Base-by-base conservation (phyloP, 2,888 invertebrate species). In the Uropetala carovei region DNA sequence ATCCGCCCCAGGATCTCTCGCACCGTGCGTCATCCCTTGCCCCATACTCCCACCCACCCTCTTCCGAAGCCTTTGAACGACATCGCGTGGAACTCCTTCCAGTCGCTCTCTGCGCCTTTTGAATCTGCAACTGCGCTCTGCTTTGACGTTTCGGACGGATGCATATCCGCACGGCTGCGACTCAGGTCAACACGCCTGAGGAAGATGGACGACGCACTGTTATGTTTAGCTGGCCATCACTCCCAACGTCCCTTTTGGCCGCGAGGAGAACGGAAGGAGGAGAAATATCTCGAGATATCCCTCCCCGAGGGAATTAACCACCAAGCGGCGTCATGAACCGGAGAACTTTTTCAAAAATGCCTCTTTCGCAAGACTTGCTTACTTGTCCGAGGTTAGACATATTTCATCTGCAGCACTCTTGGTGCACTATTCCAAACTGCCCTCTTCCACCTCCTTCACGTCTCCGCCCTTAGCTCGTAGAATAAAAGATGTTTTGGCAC, bases 401-500 rank as follows among this genome's bases (percentile, higher is more conserved):
- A n/a, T 83, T 57, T 83, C 83, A 83, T 83, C 30, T 56, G 83
- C 83, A n/a, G 18, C 83, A 83, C 56, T 43, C 16, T 82, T 43
- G 43, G 43, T 43, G 43, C 43, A 43, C 43, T 5, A 43, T 43
- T 43, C 43, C 43, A 43, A 43, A 43, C 22, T 22, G 82, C n/a
- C 27, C 30, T 30, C 30, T 27, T 75, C n/a, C 75, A 4, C 75
- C 22, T 18, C 22, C 14, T 27, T 75, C 75, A 11, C 7, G 22
- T 43, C 43, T 43, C 43, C 43, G 43, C 43, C 43, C 43, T 5
- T 43, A 43, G n/a, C 83, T 43, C 83, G 43, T 43, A 14, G 56
- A 30, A 57, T 43, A 56, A 59, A 16, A 59, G 58, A 86, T 59
- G 86, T 59, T 59, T 86, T 86, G 86, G 86, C 86, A 86, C 22